phyloP scores from a whole-genome alignment of 2,113 vertebrate species.

The Lynx canadensis region DNA sequence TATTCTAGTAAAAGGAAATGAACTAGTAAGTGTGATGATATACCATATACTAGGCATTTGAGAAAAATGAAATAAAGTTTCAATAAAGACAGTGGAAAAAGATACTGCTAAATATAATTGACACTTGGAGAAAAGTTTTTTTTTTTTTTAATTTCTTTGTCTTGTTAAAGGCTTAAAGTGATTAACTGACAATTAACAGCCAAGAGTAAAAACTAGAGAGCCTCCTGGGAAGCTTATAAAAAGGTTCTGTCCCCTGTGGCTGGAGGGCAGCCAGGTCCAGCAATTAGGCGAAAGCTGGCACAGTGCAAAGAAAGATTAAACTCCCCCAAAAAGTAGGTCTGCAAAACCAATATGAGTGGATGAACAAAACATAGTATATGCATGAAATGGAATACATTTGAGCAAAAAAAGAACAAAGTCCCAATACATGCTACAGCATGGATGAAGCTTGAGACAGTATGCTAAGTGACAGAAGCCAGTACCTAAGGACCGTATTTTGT shows the following conservation, averaged over 20 bases:
- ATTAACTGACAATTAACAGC: neutral
- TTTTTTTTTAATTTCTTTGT: neutral
- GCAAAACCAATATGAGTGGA: neutral
- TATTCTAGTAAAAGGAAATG: neutral
- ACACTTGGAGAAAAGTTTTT: neutral
- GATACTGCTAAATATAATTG: neutral
- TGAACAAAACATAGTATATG: neutral
- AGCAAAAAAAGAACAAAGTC: neutral
- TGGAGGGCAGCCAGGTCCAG: neutral
- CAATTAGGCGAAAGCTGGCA: neutral
- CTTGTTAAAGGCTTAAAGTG: neutral
- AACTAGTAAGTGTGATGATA: neutral
- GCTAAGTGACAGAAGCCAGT: neutral
- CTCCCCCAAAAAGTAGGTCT: neutral
- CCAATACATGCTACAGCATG: neutral
- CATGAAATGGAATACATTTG: neutral
- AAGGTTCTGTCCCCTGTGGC: neutral
- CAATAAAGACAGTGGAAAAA: neutral
- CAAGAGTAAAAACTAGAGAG: neutral
- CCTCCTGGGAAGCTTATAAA: neutral
- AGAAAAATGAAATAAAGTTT: neutral
- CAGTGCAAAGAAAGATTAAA: neutral
- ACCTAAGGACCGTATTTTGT: neutral
- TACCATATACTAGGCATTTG: neutral
- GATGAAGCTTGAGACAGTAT: neutral